Percentiles rank a stretch among this genome's conserved stretches.
These are phyloP conservation scores for Eupithecia vulgata DNA, from an alignment of 2,888 invertebrate genomes.

Conservation along the genomic window DNA sequence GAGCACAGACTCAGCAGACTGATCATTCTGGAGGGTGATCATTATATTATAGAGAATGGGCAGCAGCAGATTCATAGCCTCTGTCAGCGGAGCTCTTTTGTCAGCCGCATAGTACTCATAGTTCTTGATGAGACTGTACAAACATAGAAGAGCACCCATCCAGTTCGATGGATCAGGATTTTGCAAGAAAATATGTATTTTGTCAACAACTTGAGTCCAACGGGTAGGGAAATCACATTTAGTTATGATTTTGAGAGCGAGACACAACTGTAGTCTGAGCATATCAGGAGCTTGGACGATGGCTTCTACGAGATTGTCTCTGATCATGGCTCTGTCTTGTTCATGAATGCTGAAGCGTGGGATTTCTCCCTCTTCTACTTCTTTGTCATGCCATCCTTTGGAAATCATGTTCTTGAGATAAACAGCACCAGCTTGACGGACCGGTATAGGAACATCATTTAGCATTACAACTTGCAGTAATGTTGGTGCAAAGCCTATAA, in stretches of 20 bases:
- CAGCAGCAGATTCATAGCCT: constrained; percentile 96
- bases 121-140: constrained; percentile 97
- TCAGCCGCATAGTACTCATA: constrained; percentile 95
- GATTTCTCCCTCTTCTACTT: constrained; percentile 87
- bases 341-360: constrained; percentile 95
- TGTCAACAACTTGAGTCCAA: constrained; percentile 98
- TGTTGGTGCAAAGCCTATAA: constrained; percentile 97
- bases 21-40: constrained; percentile 90
- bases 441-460: constrained; percentile 94
- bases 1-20: constrained; percentile 93
- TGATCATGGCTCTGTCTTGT: constrained; percentile 96
- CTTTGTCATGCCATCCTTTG: constrained; percentile 94
- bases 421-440: constrained; percentile 97
- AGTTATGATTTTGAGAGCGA: constrained; percentile 96
- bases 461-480: constrained; percentile 97
- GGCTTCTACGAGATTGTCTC: constrained; percentile 97
- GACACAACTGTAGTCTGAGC: constrained; percentile 94
- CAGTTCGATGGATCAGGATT: constrained; percentile 94
- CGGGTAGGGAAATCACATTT: constrained; percentile 97
- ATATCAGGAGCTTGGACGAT: constrained; percentile 96
- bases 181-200: constrained; percentile 96
- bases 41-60: constrained; percentile 96
- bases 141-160: constrained; percentile 95
- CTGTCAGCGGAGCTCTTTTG: constrained; percentile 94
- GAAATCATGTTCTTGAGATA: constrained; percentile 97